These are phyloP conservation scores for Geotrypetes seraphini DNA, from an alignment of 2,797 vertebrate species.

Conservation along the genomic window DNA sequence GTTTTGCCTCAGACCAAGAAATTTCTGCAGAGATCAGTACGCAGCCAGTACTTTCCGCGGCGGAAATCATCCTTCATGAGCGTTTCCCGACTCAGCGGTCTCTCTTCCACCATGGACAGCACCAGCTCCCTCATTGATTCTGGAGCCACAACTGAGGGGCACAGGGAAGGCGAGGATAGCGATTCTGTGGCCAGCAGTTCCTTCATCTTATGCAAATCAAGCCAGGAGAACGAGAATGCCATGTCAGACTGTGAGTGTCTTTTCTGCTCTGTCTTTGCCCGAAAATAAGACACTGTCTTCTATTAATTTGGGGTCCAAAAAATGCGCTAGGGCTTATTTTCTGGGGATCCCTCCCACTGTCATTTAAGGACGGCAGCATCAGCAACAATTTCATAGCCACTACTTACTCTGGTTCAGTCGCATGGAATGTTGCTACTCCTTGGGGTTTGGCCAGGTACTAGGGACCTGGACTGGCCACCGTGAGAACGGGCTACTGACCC, in stretches of 20 bases:
- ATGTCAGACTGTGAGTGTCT: conserved; percentile 44
- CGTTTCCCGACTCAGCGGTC: conserved; percentile 28
- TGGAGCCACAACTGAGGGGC: background rate
- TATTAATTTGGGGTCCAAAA: no score
- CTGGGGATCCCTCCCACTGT: no score
- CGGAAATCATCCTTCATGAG: conserved; percentile 18
- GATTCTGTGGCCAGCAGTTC: conserved; percentile 15
- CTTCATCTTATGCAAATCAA: conserved; percentile 9
- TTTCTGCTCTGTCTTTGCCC: background rate
- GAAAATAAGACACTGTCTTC: no score
- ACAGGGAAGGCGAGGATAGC: conserved; percentile 27
- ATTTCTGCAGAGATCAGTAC: conserved; percentile 7
- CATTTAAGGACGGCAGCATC: no score
- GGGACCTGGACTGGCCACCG: no score
- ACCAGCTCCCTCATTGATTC: conserved; percentile 40
- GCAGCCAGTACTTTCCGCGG: background rate
- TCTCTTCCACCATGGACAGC: conserved; percentile 40
- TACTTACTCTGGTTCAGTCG: no score
- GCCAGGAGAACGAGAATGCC: conserved; percentile 25
- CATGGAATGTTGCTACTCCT: no score
- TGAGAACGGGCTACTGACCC: no score
- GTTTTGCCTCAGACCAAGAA: conserved; percentile 23
- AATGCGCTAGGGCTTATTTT: no score
- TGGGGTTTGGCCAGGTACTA: no score
- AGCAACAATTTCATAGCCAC: no score